A percentile compares a stretch with the other conserved stretches of the same genome.
phyloP scores from a whole-genome alignment of 2,888 invertebrate genomes.

The Netelia inedita region DNA sequence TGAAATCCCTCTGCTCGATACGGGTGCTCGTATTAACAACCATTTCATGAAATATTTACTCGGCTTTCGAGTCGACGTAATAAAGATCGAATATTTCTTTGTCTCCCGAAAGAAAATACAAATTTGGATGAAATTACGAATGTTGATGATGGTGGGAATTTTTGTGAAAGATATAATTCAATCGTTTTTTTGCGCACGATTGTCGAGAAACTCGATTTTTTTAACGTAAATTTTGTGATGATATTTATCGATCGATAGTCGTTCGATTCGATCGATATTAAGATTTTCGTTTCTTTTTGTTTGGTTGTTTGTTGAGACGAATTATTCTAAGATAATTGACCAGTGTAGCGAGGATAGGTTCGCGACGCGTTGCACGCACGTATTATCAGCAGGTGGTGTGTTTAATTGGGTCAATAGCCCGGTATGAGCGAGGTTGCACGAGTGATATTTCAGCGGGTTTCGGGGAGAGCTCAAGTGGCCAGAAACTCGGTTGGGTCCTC shows the following conservation, averaged over 20 bases:
- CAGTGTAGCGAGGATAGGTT: neutral
- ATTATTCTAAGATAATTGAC: neutral
- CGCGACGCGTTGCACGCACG: conserved; percentile 25
- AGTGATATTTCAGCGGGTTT: neutral
- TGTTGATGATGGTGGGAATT: no score
- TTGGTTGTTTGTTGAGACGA: no score
- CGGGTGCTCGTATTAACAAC: conserved; percentile 4
- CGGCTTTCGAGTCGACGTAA: neutral
- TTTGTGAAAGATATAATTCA: no score
- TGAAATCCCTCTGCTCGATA: neutral
- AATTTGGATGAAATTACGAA: no score
- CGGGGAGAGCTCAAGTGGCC: conserved; percentile 8
- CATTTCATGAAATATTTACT: conserved; percentile 29
- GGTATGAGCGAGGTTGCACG: neutral
- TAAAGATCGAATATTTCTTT: no score
- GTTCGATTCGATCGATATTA: no score
- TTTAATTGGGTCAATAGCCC: conserved; percentile 34
- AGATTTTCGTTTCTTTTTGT: no score
- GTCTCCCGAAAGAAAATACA: no score
- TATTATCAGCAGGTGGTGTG: conserved; percentile 52
- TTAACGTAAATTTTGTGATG: no score
- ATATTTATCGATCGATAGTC: no score
- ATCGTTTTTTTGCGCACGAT: no score
- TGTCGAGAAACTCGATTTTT: no score
- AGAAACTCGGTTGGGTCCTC: conserved; percentile 20